These are phyloP conservation scores for crab-eating macaque (Macaca fascicularis) DNA, from an alignment of 2,113 vertebrate genomes.

Conservation along the genomic window DNA sequence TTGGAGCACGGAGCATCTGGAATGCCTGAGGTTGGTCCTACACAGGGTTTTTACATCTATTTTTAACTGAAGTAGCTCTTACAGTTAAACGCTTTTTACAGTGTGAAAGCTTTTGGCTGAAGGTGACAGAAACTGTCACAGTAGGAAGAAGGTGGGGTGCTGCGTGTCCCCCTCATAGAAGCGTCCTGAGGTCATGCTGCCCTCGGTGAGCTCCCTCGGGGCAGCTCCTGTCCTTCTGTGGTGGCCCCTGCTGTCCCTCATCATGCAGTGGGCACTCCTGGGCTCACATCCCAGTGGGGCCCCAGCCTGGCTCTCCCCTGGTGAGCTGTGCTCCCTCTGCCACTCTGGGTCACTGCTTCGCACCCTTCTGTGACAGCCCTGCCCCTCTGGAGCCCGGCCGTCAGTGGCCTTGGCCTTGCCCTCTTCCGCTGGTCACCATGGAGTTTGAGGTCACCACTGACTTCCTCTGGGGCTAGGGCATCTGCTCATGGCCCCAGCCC, in stretches of 20 bases:
- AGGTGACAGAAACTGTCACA: not conserved
- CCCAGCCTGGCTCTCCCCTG: too few relatives aligned
- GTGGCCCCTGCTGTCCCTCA: not conserved
- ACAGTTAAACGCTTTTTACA: too few relatives aligned
- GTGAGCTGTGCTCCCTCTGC: not conserved
- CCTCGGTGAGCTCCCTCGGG: not conserved
- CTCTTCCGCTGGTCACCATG: not conserved
- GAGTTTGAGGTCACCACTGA: too few relatives aligned
- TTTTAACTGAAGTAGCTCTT: not conserved
- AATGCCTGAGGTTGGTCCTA: not conserved
- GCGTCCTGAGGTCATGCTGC: not conserved
- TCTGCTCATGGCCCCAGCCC: not conserved
- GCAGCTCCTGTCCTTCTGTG: not conserved
- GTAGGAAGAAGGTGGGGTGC: not conserved
- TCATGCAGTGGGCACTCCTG: too few relatives aligned
- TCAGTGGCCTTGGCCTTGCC: too few relatives aligned
- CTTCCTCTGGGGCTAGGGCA: not conserved
- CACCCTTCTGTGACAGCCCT: not conserved
- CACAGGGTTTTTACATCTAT: not conserved
- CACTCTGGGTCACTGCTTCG: too few relatives aligned
- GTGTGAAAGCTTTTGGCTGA: not conserved
- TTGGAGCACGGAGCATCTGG: not conserved
- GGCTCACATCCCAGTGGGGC: not conserved
- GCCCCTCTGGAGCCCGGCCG: too few relatives aligned
- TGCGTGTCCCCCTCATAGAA: not conserved